Conservation (phyloP, 2,113 vertebrate species). For the Capreolus pygargus region DNA sequence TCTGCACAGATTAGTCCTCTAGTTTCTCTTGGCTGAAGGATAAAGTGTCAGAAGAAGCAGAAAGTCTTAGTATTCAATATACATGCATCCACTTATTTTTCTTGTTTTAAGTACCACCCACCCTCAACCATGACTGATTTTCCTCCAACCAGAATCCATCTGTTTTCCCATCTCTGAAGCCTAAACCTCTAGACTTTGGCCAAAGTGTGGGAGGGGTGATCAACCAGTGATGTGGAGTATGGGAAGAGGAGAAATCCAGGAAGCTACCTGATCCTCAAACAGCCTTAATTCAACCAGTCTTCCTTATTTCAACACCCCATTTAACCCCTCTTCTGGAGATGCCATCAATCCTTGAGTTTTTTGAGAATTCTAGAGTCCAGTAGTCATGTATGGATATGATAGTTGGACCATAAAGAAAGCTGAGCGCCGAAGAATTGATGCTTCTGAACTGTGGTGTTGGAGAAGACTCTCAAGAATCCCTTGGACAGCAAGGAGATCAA, state of each 20-base stretch:
- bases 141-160: background rate
- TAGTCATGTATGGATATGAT: background rate
- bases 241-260: background rate
- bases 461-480: background rate
- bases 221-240: background rate
- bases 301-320: background rate
- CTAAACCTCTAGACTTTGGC: background rate
- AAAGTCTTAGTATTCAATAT: background rate
- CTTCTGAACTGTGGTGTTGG: background rate
- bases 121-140: background rate
- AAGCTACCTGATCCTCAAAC: background rate
- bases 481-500: background rate
- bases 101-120: background rate
- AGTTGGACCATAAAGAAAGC: background rate
- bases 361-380: background rate
- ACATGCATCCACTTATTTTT: background rate
- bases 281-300: background rate
- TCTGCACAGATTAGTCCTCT: background rate
- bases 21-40: background rate
- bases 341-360: background rate
- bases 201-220: background rate
- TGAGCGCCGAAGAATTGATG: background rate
- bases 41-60: background rate
- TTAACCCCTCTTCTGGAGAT: background rate
- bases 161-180: background rate